phyloP scores from a whole-genome alignment of 2,888 invertebrate species.

The Apamea monoglypha region DNA sequence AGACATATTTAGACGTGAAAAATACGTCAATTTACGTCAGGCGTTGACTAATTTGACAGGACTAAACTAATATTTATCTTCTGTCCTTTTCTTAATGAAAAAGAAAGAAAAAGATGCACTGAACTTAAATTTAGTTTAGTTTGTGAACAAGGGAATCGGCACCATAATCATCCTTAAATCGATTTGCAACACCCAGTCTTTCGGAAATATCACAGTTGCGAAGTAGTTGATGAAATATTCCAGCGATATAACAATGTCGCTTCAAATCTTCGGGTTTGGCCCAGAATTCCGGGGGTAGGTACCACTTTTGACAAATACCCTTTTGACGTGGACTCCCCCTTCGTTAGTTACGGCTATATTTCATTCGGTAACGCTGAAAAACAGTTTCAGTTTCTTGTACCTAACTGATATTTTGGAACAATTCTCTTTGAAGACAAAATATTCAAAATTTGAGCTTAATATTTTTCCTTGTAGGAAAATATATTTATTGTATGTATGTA shows the following conservation, averaged over 20 bases:
- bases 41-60: too few relatives aligned
- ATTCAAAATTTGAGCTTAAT: not conserved
- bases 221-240: constrained; percentile 70
- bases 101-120: too few relatives aligned
- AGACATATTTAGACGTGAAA: too few relatives aligned
- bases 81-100: too few relatives aligned
- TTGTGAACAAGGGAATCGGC: too few relatives aligned
- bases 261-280: constrained; percentile 63
- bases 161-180: constrained; percentile 35
- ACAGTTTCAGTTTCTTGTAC: constrained; percentile 45
- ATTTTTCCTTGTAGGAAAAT: not conserved
- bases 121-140: too few relatives aligned
- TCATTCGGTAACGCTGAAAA: constrained; percentile 61
- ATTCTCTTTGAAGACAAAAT: not conserved
- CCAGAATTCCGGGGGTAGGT: constrained; percentile 60
- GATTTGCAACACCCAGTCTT: constrained; percentile 48
- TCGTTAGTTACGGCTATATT: constrained; percentile 65
- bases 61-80: too few relatives aligned
- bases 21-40: too few relatives aligned
- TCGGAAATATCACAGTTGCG: constrained; percentile 54
- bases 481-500: not conserved
- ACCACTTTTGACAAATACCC: constrained; percentile 66
- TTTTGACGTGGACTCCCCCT: constrained; percentile 59
- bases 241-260: constrained; percentile 70
- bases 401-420: constrained; percentile 1